Evolutionary conservation across 2,113 vertebrate species (phyloP).

Genomic region (Pseudopodoces humilis): DNA sequence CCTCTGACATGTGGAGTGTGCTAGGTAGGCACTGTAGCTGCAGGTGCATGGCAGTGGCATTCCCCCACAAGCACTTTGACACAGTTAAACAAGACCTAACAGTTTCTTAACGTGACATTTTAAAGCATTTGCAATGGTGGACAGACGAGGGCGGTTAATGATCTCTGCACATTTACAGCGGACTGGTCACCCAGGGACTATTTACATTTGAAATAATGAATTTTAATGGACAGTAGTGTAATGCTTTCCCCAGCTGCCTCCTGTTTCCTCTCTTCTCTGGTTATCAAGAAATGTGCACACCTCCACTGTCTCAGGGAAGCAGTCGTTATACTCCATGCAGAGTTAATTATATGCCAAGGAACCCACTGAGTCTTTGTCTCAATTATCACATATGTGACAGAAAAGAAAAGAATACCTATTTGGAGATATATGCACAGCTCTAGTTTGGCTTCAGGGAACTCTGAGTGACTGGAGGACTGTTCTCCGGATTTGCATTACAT

Average conservation of each 20-base stretch:
- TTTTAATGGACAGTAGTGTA: not conserved
- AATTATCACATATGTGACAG: not conserved
- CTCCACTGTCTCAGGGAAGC: not conserved
- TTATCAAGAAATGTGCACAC: not conserved
- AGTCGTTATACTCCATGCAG: not conserved
- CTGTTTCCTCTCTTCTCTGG: not conserved
- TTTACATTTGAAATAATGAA: not conserved
- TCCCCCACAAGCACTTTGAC: not conserved
- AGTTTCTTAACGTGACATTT: not conserved
- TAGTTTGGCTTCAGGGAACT: not conserved
- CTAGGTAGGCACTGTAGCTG: not conserved
- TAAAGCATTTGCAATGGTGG: not conserved
- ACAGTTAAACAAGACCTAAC: not conserved
- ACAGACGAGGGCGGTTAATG: not conserved
- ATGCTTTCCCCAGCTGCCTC: not conserved
- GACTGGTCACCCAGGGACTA: not conserved
- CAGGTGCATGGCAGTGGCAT: rapidly evolving
- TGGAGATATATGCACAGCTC: not conserved
- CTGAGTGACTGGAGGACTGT: not conserved
- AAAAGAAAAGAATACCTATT: not conserved
- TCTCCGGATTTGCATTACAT: not conserved
- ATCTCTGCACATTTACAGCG: not conserved
- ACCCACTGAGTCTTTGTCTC: not conserved
- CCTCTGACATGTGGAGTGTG: rapidly evolving
- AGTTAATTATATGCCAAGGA: not conserved